phyloP scores from a whole-genome alignment of 35 echinoderm and acorn worm genomes.

The Nesometra sesokonis region DNA sequence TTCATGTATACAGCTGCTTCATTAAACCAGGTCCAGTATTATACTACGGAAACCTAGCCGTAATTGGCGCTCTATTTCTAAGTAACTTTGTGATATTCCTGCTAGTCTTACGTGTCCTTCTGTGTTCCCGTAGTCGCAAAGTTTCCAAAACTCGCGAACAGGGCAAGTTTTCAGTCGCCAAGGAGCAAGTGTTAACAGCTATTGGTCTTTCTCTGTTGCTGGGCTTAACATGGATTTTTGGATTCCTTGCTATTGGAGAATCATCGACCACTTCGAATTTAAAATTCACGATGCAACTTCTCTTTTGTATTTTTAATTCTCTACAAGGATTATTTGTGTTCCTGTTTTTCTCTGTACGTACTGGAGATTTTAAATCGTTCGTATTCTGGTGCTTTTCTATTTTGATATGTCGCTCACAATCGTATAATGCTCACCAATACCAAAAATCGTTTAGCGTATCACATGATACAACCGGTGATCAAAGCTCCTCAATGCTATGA shows the following conservation, averaged over 20 bases:
- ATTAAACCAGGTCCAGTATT: not conserved
- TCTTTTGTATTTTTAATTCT: not conserved
- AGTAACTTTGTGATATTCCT: not conserved
- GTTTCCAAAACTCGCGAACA: not conserved
- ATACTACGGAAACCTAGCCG: not conserved
- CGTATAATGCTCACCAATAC: not conserved
- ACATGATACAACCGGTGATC: not conserved
- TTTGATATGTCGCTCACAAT: not conserved
- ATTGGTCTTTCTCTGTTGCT: not conserved
- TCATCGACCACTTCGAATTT: not conserved
- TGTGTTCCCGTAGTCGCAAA: not conserved
- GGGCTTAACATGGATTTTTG: not conserved
- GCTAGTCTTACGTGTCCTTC: not conserved
- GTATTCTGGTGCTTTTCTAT: not conserved
- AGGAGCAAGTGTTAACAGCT: not conserved
- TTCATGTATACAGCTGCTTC: not conserved
- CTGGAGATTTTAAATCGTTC: not conserved
- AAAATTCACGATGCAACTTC: not conserved
- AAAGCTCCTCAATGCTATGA: not conserved
- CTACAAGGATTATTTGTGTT: not conserved
- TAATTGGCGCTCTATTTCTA: not conserved
- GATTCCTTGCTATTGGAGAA: not conserved
- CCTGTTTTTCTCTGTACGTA: not conserved
- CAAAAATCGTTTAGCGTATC: not conserved
- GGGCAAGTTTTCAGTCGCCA: not conserved